Evolutionary conservation across 2,113 vertebrate species (phyloP).

Genomic region (Peromyscus leucopus): DNA sequence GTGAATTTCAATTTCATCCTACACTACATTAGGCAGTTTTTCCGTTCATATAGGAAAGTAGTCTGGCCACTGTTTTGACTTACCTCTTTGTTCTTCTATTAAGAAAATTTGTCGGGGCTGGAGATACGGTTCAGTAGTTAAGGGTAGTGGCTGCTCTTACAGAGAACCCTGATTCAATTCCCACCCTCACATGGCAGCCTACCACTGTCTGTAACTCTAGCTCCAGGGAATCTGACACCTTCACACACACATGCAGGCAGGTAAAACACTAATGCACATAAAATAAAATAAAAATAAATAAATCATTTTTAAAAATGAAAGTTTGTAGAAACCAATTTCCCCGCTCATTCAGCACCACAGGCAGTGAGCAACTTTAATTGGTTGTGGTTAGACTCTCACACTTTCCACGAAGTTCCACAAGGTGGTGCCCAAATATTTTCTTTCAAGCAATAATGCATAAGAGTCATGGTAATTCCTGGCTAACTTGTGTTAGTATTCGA

Average conservation of each 20-base stretch:
- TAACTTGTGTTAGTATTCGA: constrained; percentile 4
- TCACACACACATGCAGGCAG: background rate
- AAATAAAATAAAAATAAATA: background rate
- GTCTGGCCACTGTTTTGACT: background rate
- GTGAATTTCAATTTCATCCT: background rate
- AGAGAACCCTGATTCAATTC: background rate
- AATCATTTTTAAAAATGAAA: background rate
- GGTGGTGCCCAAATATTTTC: constrained; percentile 78
- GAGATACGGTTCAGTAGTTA: background rate
- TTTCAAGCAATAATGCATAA: constrained; percentile 8
- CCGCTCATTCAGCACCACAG: background rate
- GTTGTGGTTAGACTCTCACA: background rate
- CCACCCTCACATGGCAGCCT: background rate
- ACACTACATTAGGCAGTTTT: background rate
- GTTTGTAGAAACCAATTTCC: background rate
- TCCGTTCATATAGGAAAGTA: background rate
- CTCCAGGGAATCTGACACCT: too few relatives aligned
- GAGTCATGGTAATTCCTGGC: background rate
- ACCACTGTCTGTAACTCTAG: background rate
- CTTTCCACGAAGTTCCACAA: constrained; percentile 77
- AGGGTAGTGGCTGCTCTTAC: background rate
- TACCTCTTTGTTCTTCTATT: background rate
- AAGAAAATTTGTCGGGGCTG: background rate
- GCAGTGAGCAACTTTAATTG: constrained; percentile 30
- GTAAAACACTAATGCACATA: background rate